Percentiles rank a stretch among this genome's conserved stretches.
Conservation (phyloP, 2,797 vertebrate genomes). For the Enteromius paludinosus region DNA sequence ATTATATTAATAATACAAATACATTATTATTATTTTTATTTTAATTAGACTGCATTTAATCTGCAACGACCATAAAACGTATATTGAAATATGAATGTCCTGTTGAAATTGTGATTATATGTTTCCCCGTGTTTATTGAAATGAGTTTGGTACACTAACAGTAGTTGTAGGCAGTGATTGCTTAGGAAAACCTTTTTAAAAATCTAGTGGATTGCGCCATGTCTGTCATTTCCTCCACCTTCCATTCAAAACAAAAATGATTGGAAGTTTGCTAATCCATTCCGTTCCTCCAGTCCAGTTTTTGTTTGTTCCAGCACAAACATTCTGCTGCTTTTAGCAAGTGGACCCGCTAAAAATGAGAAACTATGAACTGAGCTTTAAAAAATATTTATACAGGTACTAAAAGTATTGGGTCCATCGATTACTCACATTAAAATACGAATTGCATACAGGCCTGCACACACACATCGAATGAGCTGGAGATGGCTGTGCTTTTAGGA, state of each 20-base stretch:
- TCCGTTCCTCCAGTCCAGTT: neutral
- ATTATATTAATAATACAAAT: neutral
- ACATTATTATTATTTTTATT: neutral
- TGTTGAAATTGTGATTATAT: neutral
- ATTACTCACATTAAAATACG: neutral
- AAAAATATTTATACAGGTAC: neutral
- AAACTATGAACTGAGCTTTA: neutral
- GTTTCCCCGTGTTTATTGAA: neutral
- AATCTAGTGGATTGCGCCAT: neutral
- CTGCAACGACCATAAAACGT: neutral
- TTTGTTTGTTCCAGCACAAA: neutral
- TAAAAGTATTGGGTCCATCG: neutral
- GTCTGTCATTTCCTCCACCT: neutral
- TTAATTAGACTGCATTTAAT: neutral
- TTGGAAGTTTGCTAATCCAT: constrained; percentile 4
- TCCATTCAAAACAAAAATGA: constrained; percentile 12
- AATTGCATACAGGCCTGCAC: neutral
- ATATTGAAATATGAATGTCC: neutral
- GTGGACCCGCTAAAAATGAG: neutral
- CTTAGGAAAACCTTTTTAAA: no score
- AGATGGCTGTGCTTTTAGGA: constrained; percentile 4
- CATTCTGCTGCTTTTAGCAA: neutral
- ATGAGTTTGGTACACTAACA: neutral
- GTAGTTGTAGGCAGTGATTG: neutral
- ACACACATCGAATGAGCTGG: neutral